Conservation (phyloP, 2,888 invertebrate species). For the Carcina quercana region DNA sequence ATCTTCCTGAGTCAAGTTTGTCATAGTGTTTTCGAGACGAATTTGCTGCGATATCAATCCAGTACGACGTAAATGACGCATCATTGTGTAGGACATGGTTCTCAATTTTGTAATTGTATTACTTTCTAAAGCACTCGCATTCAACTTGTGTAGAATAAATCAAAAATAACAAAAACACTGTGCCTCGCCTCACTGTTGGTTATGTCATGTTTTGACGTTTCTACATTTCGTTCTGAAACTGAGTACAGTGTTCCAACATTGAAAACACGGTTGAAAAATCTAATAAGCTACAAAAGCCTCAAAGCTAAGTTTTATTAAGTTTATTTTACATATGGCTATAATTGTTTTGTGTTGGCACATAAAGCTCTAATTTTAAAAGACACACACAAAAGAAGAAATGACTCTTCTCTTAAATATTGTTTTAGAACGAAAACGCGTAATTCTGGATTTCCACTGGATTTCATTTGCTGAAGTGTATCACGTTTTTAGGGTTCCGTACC, state of each 20-base stretch:
- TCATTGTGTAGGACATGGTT: slow-evolving; percentile 55
- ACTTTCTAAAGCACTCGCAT: slow-evolving; percentile 26
- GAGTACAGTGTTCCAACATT: background rate
- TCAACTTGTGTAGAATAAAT: slow-evolving; percentile 22
- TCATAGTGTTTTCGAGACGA: slow-evolving; percentile 54
- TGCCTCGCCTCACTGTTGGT: slow-evolving; percentile 21
- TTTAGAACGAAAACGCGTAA: too few relatives aligned
- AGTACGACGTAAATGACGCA: slow-evolving; percentile 54
- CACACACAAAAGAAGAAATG: too few relatives aligned
- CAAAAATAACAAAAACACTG: slow-evolving; percentile 23
- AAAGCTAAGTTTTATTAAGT: too few relatives aligned
- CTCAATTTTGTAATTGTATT: slow-evolving; percentile 15
- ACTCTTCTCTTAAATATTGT: too few relatives aligned
- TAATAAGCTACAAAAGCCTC: too few relatives aligned
- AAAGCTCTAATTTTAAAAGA: too few relatives aligned
- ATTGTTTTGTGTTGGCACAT: too few relatives aligned
- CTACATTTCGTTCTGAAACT: slow-evolving; percentile 30
- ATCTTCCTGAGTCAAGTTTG: slow-evolving; percentile 58
- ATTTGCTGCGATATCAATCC: slow-evolving; percentile 46
- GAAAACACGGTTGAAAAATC: too few relatives aligned
- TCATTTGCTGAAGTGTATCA: too few relatives aligned
- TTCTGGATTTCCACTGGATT: too few relatives aligned
- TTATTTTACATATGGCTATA: too few relatives aligned
- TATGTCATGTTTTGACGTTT: slow-evolving; percentile 51
- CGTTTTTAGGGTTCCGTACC: too few relatives aligned